Evolutionary conservation across 2,797 vertebrate species (phyloP).

Genomic region (Benthosema pterotum): DNA sequence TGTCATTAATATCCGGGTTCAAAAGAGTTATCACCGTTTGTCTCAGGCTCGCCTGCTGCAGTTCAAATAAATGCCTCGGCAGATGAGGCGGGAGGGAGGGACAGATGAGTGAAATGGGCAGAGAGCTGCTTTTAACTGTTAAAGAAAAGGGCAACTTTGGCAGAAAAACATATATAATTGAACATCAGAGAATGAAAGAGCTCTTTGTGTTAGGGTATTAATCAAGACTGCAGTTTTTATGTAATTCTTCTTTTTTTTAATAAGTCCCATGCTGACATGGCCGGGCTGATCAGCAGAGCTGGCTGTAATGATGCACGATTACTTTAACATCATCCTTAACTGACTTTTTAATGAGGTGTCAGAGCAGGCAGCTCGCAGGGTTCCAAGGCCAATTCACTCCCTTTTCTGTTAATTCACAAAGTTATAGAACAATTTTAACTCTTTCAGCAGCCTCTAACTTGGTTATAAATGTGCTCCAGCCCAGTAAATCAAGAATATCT

Average conservation of each 20-base stretch:
- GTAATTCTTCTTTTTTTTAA: conserved; percentile 9
- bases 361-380: conserved; percentile 75
- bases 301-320: conserved; percentile 88
- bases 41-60: conserved; percentile 48
- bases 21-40: conserved; percentile 64
- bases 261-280: conserved; percentile 76
- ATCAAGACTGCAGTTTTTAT: conserved; percentile 66
- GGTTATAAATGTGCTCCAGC: conserved; percentile 2
- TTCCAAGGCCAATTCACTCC: conserved; percentile 63
- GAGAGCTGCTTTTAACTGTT: conserved; percentile 70
- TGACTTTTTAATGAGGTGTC: conserved; percentile 84
- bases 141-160: conserved; percentile 81
- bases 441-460: conserved; percentile 42
- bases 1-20: conserved; percentile 65
- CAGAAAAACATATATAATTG: conserved; percentile 60
- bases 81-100: conserved; percentile 42
- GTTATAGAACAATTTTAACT: conserved; percentile 51
- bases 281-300: conserved; percentile 83
- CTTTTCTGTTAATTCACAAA: conserved; percentile 62
- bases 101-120: conserved; percentile 56
- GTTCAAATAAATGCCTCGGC: conserved; percentile 60
- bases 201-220: conserved; percentile 79
- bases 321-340: conserved; percentile 87
- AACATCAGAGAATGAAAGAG: conserved; percentile 80
- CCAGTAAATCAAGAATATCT: too few relatives aligned